Evolutionary conservation across 2,888 invertebrate species (phyloP), one percentile per base, ranked within the genome.

Genomic region (Ophion ellenae): DNA sequence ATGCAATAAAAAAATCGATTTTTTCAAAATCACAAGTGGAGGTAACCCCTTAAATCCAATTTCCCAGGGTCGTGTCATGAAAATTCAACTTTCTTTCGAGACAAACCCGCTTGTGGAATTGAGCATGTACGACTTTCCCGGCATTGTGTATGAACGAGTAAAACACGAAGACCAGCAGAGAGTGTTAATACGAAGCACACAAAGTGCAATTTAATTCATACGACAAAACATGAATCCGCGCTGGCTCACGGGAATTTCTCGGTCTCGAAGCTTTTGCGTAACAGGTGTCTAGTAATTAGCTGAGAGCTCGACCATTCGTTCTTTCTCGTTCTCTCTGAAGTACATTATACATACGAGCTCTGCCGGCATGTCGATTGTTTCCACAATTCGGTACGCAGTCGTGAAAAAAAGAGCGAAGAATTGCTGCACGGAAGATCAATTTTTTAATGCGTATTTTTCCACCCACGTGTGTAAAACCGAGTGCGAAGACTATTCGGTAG

Each of bases 251-350:
- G 67, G 83, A 81, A 66, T 86, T 86, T 85, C 84, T 82, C 83
- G 84, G 81, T 87, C 81, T 80, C 70, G 83, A 70, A 80, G 83
- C 73, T 83, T 88, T 88, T 87, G 86, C 88, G 88, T 88, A 88
- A 88, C 86, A 88, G 83, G 84, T 85, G 84, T 83, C 66, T 84
- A 80, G 87, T 81, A 84, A 86, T 81, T 87, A 84, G 74, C 85
- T 64, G 74, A 70, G 74, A 85, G 75, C 83, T 77, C 80, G 80
- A 69, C 53, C 78, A 81, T 69, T 81, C 80, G 77, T 74, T 86
- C 64, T 59, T 73, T 76, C 80, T 76, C 71, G 67, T 71, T 45
- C 73, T 76, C 11, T 36, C 17, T 5, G 53, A 70, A 75, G 53
- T 32, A 71, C 20, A 24, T 61, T 61, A 14, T 5, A 53, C 53